Base-by-base conservation (phyloP, 2,888 invertebrate genomes). In the Linnaemya vulpina region DNA sequence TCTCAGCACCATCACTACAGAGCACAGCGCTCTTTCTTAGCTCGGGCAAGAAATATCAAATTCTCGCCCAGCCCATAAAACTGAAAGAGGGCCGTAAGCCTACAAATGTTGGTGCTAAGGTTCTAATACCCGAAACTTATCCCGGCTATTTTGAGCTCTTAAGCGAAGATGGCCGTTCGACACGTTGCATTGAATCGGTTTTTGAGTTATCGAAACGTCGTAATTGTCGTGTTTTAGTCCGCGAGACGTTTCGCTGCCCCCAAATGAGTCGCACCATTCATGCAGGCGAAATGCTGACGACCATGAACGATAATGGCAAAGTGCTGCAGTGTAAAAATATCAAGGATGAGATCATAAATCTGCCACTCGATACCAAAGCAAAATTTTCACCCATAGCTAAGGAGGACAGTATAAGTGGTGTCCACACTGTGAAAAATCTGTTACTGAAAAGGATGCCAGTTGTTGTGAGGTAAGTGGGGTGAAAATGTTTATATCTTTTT, bases 321-420 rank as follows among this genome's bases (percentile, higher is more conserved):
- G 97, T 97, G 93, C 94, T 98, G 80, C 96, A 97, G 89, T 98
- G 98, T 93, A 94, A 96, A 79, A 98, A 98, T 91, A 94, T 95
- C 20, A 95, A 96, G 91, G 98, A 97, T 53, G 97, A 97, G 90
- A 95, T 95, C 88, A 94, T 98, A 40, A 94, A 97, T 89, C 93
- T 98, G 87, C 95, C 96, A 85, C 94, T 97, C 91, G 98, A 98
- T 90, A 97, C 97, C 92, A 95, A 97, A 90, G 98, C 97, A 49
- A 96, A 97, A 90, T 98, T 98, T 93, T 98, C 98, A 89, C 97
- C 97, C 65, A 94, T 98, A 77, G 98, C 98, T 85, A 95, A 97
- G 90, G 97, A 97, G 92, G 97, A 97, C 90, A 98, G 97, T 93
- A 98, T 98, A 87, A 97, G 97, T 90, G 98, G 98, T 25, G 98